Base-by-base conservation (phyloP, 2,113 vertebrate genomes). In the Oryzias melastigma region DNA sequence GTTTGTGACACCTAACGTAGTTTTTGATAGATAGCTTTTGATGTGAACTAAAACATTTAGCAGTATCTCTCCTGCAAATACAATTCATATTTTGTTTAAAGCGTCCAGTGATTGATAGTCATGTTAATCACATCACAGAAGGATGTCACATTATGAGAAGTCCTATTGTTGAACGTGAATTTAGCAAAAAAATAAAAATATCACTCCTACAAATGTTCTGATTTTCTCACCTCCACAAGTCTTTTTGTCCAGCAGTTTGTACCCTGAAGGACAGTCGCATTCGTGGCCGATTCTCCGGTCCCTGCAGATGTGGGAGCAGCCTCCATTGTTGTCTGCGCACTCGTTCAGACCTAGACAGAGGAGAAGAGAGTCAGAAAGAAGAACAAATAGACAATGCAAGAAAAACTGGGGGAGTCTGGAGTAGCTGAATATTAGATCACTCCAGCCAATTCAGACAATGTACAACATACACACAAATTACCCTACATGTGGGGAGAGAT, bases 231-330 rank as follows among this genome's bases (percentile, higher is more conserved):
- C 97, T 87, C 95, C 95, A 73, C 97, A 98, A 3, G 95, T 97
- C 92, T 96, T 98, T 85, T 95, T 94, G 89, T 99, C 96, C 88
- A 98, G 88, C 27, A 99, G 94, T 84, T 90, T 95, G 90, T 95
- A 98, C 22, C 97, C 97, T 0, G 93, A 77, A 1, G 95, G 96
- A 87, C 97, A 99, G 44, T 96, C 92, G 16, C 97, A 99, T 82
- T 95, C 93, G 13, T 94, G 95, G 71, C 97, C 94, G 0, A 98
- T 94, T 81, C 88, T 94, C 71, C 89, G 90, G 88, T 99, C 96
- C 20, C 85, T 93, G 93, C 97, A 99, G 87, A 95, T 92, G 90
- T 98, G 96, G 18, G 97, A 98, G 82, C 97, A 99, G 71, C 96
- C 97, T 0, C 96, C 97, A 25, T 99, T 98, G 89, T 95, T 97